Conservation (phyloP, 2,113 vertebrate species). For the Furnarius figulus region DNA sequence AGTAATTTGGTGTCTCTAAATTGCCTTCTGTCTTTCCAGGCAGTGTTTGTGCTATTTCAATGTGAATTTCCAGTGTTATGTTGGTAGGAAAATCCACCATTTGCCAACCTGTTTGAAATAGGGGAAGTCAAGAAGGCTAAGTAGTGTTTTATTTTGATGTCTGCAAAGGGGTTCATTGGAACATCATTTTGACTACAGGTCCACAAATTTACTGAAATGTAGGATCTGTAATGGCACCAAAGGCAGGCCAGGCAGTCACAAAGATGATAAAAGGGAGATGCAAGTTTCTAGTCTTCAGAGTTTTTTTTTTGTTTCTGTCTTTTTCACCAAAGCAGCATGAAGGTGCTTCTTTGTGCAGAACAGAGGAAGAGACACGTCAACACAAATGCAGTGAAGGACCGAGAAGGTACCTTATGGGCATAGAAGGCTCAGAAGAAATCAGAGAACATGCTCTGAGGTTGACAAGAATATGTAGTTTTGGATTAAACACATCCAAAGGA, state of each 20-base stretch:
- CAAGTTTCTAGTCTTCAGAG: background rate
- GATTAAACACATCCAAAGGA: background rate
- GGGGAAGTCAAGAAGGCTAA: background rate
- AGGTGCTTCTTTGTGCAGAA: background rate
- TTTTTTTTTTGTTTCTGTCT: background rate
- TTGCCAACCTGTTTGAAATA: background rate
- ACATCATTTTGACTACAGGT: background rate
- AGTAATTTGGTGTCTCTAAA: background rate
- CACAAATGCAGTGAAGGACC: background rate
- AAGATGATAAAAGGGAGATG: background rate
- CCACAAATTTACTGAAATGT: background rate
- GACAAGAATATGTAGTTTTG: background rate
- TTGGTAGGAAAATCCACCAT: background rate
- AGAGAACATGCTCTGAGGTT: background rate
- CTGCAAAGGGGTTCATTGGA: background rate
- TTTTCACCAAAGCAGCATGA: background rate
- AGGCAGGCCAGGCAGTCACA: background rate
- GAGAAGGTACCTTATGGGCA: accelerated
- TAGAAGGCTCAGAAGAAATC: background rate
- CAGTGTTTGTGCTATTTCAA: background rate
- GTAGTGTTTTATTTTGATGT: background rate
- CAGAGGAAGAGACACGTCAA: background rate
- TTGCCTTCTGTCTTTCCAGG: background rate
- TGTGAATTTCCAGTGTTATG: background rate
- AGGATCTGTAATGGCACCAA: background rate